These are phyloP conservation scores for Epirrhoe alternata DNA, from an alignment of 2,888 invertebrate genomes.

Conservation along the genomic window DNA sequence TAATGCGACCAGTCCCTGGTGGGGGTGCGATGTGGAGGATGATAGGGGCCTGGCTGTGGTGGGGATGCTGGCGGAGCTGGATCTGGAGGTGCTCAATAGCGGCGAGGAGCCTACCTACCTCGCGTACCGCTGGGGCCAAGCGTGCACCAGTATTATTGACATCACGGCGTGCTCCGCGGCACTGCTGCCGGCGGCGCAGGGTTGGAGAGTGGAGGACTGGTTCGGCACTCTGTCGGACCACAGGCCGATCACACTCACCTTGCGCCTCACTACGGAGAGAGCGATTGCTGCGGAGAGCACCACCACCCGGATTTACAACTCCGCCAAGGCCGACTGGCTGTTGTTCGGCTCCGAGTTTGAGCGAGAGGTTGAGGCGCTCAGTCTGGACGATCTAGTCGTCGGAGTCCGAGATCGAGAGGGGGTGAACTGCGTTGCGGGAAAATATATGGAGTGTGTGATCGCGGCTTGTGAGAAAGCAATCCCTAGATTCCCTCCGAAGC, in stretches of 20 bases:
- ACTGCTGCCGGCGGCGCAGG: background rate
- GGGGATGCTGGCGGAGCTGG: background rate
- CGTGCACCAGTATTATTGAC: conserved; percentile 12
- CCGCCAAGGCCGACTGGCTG: conserved; percentile 3
- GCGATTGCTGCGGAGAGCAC: no score
- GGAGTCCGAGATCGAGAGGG: background rate
- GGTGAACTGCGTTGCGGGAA: background rate
- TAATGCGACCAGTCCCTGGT: conserved; percentile 20
- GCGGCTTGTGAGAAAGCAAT: background rate
- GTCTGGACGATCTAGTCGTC: background rate
- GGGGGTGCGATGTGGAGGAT: conserved; percentile 22
- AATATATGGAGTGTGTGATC: background rate
- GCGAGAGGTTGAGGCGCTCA: background rate
- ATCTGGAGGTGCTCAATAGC: conserved; percentile 6
- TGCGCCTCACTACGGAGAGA: background rate
- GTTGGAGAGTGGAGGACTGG: background rate
- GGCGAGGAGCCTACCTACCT: conserved; percentile 8
- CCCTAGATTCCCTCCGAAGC: background rate
- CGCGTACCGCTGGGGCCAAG: background rate
- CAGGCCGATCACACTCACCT: background rate
- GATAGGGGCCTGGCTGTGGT: conserved; percentile 4
- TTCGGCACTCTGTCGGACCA: conserved; percentile 2
- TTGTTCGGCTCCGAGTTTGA: background rate
- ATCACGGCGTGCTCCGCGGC: conserved; percentile 26
- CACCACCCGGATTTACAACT: conserved; percentile 2